phyloP scores from a whole-genome alignment of 1,140 invertebrate genomes.

The Scaptomyza montana region DNA sequence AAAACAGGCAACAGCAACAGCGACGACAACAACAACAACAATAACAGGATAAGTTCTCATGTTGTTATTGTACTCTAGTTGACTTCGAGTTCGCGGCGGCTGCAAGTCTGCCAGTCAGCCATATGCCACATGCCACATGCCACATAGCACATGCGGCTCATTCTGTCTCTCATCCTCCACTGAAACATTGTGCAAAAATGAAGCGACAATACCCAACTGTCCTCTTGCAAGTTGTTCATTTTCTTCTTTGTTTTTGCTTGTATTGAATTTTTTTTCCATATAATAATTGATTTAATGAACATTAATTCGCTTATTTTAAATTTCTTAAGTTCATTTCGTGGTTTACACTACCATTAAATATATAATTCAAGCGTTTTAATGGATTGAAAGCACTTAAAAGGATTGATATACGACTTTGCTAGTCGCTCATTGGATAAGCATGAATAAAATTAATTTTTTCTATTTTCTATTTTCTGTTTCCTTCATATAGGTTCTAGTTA shows the following conservation, averaged over 20 bases:
- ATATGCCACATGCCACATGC: slow-evolving; percentile 42
- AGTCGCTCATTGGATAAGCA: no score
- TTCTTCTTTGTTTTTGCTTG: background rate
- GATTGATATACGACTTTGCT: no score
- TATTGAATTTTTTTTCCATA: slow-evolving; percentile 1
- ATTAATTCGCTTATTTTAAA: no score
- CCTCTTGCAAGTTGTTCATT: slow-evolving; percentile 12
- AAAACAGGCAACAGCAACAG: slow-evolving; percentile 15
- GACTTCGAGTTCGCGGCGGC: slow-evolving; percentile 56
- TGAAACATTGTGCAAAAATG: background rate
- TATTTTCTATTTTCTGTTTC: no score
- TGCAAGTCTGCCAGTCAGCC: slow-evolving; percentile 38
- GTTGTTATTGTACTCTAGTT: slow-evolving; percentile 52
- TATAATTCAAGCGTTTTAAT: no score
- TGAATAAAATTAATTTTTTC: no score
- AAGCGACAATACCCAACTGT: slow-evolving; percentile 34
- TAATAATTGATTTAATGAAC: slow-evolving; percentile 14
- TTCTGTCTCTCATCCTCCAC: background rate
- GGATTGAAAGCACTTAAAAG: no score
- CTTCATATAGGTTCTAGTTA: no score
- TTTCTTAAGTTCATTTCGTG: no score
- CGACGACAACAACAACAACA: slow-evolving; percentile 8
- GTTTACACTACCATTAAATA: no score
- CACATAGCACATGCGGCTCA: slow-evolving; percentile 16
- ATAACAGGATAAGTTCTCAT: slow-evolving; percentile 34